phyloP scores from a whole-genome alignment of 1,140 invertebrate species.

The Drosophila parvula region DNA sequence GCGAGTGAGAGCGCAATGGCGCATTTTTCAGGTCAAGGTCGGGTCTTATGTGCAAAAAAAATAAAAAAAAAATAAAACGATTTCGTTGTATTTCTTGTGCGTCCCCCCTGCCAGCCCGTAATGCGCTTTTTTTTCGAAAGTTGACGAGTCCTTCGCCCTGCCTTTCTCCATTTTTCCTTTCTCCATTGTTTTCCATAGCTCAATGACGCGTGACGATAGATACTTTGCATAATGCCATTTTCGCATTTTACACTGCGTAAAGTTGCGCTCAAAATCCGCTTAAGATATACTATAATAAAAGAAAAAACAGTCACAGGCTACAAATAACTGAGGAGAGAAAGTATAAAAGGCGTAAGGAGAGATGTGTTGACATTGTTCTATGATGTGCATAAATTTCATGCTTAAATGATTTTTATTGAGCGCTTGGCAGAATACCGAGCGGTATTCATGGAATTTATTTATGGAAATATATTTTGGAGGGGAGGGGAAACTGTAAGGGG shows the following conservation, averaged over 20 bases:
- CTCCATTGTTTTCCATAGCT: conserved; percentile 20
- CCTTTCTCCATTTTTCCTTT: conserved; percentile 38
- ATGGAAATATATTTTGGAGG: conserved; percentile 1
- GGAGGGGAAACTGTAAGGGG: neutral
- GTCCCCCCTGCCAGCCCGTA: conserved; percentile 23
- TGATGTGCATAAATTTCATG: conserved; percentile 64
- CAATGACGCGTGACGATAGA: conserved; percentile 60
- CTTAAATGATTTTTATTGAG: conserved; percentile 60
- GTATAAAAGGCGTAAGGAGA: neutral
- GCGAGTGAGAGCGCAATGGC: conserved; percentile 21
- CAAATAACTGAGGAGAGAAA: neutral
- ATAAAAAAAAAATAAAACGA: conserved; percentile 2
- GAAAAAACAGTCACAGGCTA: conserved; percentile 4
- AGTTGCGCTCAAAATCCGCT: conserved; percentile 46
- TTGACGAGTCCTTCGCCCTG: conserved; percentile 65
- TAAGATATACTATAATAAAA: conserved; percentile 4
- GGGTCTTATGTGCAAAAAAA: conserved; percentile 31
- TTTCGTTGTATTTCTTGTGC: conserved; percentile 35
- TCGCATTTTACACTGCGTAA: conserved; percentile 33
- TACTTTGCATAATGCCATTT: conserved; percentile 70
- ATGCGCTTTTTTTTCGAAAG: conserved; percentile 73
- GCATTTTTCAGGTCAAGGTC: conserved; percentile 77
- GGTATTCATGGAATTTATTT: conserved; percentile 11
- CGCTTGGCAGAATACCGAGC: neutral
- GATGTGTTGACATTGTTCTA: conserved; percentile 25